Percentiles rank a stretch among this genome's conserved stretches.
Evolutionary conservation across 2,113 vertebrate species (phyloP).

Genomic region (Oenanthe melanoleuca): DNA sequence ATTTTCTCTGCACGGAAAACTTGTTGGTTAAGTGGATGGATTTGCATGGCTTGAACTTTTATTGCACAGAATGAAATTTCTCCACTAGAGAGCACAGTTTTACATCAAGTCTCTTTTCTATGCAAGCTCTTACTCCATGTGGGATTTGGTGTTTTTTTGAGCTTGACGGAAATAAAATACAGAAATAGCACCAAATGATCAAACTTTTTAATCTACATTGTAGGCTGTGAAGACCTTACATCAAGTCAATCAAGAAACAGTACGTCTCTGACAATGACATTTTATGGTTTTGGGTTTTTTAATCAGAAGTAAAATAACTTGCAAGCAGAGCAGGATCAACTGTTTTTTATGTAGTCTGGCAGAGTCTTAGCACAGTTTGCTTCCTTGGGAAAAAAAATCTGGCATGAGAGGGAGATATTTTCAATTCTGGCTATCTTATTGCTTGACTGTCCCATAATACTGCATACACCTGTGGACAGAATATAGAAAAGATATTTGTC

Average conservation of each 20-base stretch:
- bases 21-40: background rate
- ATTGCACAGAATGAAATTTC: background rate
- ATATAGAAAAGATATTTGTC: background rate
- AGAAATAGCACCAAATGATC: background rate
- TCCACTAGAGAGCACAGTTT: constrained; percentile 41
- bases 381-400: background rate
- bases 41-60: background rate
- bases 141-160: background rate
- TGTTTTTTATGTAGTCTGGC: background rate
- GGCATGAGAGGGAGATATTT: background rate
- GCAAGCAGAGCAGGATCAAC: background rate
- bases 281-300: background rate
- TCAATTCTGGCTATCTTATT: background rate
- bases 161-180: background rate
- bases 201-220: background rate
- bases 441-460: background rate
- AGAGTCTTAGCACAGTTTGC: background rate
- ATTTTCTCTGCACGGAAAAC: background rate
- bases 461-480: background rate
- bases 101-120: background rate
- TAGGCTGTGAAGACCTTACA: background rate
- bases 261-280: background rate
- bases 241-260: background rate
- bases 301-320: background rate
- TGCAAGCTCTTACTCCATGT: background rate